phyloP scores from a whole-genome alignment of 2,888 invertebrate genomes.

The Priocnemis perturbator region DNA sequence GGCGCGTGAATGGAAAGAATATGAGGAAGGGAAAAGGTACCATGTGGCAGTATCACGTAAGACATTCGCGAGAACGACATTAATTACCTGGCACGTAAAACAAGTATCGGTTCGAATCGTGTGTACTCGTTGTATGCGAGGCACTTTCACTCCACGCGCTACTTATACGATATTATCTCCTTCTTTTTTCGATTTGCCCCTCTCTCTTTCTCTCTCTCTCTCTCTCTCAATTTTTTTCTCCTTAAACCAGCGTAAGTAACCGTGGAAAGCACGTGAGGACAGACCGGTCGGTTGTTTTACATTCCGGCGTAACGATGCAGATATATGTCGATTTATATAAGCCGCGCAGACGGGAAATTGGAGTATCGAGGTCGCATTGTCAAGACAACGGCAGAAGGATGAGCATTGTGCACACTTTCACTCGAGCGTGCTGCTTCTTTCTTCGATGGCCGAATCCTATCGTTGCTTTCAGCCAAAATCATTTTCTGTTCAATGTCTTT shows the following conservation, averaged over 20 bases:
- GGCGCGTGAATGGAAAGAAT: too few relatives aligned
- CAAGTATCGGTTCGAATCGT: slow-evolving; percentile 45
- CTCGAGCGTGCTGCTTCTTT: slow-evolving; percentile 41
- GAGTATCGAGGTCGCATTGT: slow-evolving; percentile 34
- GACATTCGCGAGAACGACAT: slow-evolving; percentile 25
- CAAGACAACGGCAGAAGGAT: slow-evolving; percentile 26
- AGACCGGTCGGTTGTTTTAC: slow-evolving; percentile 34
- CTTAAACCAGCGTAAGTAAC: slow-evolving; percentile 37
- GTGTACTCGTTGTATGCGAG: slow-evolving; percentile 38
- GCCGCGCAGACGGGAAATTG: slow-evolving; percentile 14
- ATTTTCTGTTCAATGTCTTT: too few relatives aligned
- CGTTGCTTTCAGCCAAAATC: too few relatives aligned
- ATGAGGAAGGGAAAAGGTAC: too few relatives aligned
- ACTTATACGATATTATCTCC: slow-evolving; percentile 57
- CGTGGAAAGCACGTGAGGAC: slow-evolving; percentile 34
- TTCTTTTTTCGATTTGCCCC: slow-evolving; percentile 19
- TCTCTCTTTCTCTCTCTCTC: slow-evolving; percentile 8
- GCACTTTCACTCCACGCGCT: slow-evolving; percentile 64
- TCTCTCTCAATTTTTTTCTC: slow-evolving; percentile 17
- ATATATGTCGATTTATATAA: slow-evolving; percentile 18
- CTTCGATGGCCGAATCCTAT: too few relatives aligned
- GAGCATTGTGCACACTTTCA: slow-evolving; percentile 41
- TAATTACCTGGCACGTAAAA: slow-evolving; percentile 49
- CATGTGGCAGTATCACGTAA: too few relatives aligned
- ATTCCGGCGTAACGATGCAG: slow-evolving; percentile 27